Base-by-base conservation (phyloP, 2,113 vertebrate species). In the Leptosomus discolor region DNA sequence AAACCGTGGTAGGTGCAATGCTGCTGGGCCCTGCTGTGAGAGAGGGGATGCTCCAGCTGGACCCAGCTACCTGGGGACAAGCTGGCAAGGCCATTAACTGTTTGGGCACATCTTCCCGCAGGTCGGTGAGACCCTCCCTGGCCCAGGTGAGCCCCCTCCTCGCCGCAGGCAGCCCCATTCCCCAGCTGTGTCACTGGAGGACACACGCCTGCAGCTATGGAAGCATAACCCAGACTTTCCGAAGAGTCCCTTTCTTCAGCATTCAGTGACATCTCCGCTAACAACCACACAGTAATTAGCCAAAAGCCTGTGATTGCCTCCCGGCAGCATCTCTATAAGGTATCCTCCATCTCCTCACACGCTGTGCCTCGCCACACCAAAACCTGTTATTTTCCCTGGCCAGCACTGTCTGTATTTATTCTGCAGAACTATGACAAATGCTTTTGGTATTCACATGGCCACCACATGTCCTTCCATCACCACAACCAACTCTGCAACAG, bases 1-100 rank as follows among this genome's bases (percentile, higher is more conserved):
- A 67, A 83, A 24, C 50, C 1, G 3, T 3, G 8, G 36, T 14
- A 12, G 0, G 1, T 69, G 76, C 1, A 2, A 4, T 8, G n/a
- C 58, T 3, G 0, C 5, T 3, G 15, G 64, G 73, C 32, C 45
- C 75, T 1, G 21, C 56, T 36, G 46, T 0, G 2, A 61, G 34
- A 46, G 39, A 2, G 0, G 37, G 46, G 65, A 54, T 83, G 75
- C 54, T 86, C 67, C 79, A 75, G 70, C 54, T 46, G 48, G 22
- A 30, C 18, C 21, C 57, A 39, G 67, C 36, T 50, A n/a, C 65
- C 20, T 0, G 1, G n/a, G 43, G 30, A 39, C 21, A 15, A 45
- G 37, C 19, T 5, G 3, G 12, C 37, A 36, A 8, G 5, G 51
- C 37, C 0, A 2, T 9, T 23, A 54, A 5, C 27, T 27, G 8